Evolutionary conservation across 2,888 invertebrate species (phyloP).

Genomic region (Drosophila subquinaria): DNA sequence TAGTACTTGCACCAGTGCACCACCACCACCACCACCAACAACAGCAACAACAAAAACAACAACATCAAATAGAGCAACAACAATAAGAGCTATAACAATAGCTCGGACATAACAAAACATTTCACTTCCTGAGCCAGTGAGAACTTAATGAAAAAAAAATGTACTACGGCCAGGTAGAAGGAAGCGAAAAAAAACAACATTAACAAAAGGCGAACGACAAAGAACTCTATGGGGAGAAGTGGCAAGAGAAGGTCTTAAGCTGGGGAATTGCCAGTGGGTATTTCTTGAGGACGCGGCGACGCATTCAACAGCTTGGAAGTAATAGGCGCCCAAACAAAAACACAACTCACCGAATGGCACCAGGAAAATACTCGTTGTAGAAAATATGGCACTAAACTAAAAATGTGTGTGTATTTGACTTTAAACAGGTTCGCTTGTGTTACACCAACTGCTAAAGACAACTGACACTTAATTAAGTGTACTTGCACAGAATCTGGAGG

Average conservation of each 20-base stretch:
- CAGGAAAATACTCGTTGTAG: neutral
- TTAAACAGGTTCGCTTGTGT: neutral
- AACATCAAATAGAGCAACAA: constrained; percentile 11
- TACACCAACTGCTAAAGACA: constrained; percentile 6
- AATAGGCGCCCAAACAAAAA: constrained; percentile 63
- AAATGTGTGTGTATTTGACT: constrained; percentile 9
- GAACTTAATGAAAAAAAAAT: constrained; percentile 65
- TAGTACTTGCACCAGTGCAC: constrained; percentile 73
- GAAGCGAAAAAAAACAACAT: constrained; percentile 40
- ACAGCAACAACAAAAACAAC: constrained; percentile 27
- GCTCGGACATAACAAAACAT: constrained; percentile 62
- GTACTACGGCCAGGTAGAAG: constrained; percentile 8
- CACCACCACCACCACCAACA: constrained; percentile 32
- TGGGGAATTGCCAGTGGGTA: constrained; percentile 34
- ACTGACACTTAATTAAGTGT: constrained; percentile 29
- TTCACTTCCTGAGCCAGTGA: constrained; percentile 65
- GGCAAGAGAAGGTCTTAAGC: constrained; percentile 42
- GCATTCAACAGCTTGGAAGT: constrained; percentile 77
- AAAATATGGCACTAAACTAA: neutral
- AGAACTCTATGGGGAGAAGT: constrained; percentile 29
- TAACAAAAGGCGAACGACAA: constrained; percentile 63
- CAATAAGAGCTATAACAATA: constrained; percentile 35
- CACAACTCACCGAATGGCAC: constrained; percentile 21
- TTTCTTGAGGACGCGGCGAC: constrained; percentile 60
- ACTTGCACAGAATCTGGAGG: neutral